These are phyloP conservation scores for Perca schrenkii DNA, from an alignment of 2,113 vertebrate species.

Conservation along the genomic window DNA sequence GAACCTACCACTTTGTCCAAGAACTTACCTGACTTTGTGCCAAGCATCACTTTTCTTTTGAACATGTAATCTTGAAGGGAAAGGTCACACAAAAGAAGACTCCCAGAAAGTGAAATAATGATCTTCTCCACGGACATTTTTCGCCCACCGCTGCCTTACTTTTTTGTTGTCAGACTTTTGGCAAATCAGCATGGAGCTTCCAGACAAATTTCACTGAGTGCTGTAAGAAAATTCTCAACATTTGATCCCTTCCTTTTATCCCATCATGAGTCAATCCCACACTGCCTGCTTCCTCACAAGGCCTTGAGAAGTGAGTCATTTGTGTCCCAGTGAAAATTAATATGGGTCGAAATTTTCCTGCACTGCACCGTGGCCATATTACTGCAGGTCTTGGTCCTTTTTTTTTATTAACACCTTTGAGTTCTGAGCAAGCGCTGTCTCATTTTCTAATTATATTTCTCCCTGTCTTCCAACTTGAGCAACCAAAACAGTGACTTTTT, in stretches of 20 bases:
- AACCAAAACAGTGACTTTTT: background rate
- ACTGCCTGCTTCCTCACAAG: background rate
- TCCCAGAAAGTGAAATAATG: slow-evolving; percentile 3
- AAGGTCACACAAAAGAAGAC: background rate
- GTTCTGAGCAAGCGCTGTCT: background rate
- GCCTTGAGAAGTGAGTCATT: slow-evolving; percentile 1
- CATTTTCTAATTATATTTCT: background rate
- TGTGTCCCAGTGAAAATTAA: background rate
- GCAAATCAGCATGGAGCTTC: background rate
- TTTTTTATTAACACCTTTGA: slow-evolving; percentile 16
- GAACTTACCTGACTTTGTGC: background rate
- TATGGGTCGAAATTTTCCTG: background rate
- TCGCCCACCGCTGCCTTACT: background rate
- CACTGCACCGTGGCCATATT: background rate
- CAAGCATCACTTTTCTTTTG: background rate
- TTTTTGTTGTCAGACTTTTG: slow-evolving; percentile 9
- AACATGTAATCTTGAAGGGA: slow-evolving; percentile 5
- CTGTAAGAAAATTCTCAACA: background rate
- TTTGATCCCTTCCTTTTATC: slow-evolving; percentile 9
- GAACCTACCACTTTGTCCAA: background rate
- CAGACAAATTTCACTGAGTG: background rate
- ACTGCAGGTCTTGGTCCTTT: background rate
- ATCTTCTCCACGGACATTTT: slow-evolving; percentile 1
- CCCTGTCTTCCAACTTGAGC: background rate
- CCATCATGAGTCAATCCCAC: background rate